phyloP scores from a whole-genome alignment of 2,888 invertebrate species.

The Aleiodes alternator region DNA sequence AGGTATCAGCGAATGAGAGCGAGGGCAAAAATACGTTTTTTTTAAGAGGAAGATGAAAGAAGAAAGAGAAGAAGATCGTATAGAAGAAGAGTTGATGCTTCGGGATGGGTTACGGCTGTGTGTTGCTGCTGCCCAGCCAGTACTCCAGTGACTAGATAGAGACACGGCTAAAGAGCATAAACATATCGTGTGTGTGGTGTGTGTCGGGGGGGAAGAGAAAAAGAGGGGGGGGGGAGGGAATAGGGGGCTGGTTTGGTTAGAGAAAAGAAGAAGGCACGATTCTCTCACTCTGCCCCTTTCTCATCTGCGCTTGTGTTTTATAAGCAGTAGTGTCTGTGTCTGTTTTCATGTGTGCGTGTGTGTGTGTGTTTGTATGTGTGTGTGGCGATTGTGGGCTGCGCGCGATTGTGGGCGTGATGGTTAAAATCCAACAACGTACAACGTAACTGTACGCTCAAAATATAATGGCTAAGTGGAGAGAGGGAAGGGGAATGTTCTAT shows the following conservation, averaged over 20 bases:
- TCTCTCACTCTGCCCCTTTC: slow-evolving; percentile 20
- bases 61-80: slow-evolving; percentile 34
- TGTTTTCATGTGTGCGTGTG: no score
- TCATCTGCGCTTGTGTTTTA: slow-evolving; percentile 11
- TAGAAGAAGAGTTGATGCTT: slow-evolving; percentile 48
- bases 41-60: slow-evolving; percentile 31
- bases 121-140: slow-evolving; percentile 53
- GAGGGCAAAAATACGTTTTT: neutral
- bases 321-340: no score
- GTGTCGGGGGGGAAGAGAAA: slow-evolving; percentile 43
- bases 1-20: slow-evolving; percentile 6
- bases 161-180: slow-evolving; percentile 71
- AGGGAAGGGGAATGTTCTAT: slow-evolving; percentile 71
- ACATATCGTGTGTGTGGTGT: slow-evolving; percentile 60
- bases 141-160: slow-evolving; percentile 68
- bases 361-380: no score
- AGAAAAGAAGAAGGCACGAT: no score
- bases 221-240: neutral
- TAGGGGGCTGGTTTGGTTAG: no score
- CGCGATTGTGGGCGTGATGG: slow-evolving; percentile 72
- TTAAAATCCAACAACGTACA: slow-evolving; percentile 51
- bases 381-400: slow-evolving; percentile 51
- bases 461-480: slow-evolving; percentile 21
- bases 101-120: slow-evolving; percentile 38
- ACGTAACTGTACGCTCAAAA: slow-evolving; percentile 49